Conservation (phyloP, 2,888 invertebrate species). For the Lepidonotus clava region DNA sequence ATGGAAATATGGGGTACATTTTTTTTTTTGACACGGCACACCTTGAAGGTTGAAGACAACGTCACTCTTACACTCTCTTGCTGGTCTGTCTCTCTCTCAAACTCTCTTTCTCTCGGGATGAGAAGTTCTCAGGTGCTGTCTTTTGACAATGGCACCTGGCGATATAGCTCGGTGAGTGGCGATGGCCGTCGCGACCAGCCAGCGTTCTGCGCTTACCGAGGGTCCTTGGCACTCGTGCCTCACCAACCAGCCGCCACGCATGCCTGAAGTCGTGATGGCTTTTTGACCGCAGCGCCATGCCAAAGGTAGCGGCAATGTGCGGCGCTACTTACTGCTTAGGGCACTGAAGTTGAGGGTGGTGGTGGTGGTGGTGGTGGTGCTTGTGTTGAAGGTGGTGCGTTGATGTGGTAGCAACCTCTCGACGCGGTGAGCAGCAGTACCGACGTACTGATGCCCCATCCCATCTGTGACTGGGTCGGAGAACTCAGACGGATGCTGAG, state of each 20-base stretch:
- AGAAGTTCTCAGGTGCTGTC: not conserved
- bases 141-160: not conserved
- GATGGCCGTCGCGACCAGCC: not conserved
- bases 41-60: not conserved
- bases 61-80: not conserved
- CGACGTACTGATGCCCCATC: not conserved
- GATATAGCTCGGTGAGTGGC: not conserved
- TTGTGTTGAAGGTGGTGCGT: too few species aligned
- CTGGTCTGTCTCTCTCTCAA: not conserved
- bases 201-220: conserved; percentile 13
- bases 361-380: too few species aligned
- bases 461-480: not conserved
- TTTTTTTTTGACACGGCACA: not conserved
- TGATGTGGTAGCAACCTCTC: too few species aligned
- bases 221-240: conserved; percentile 11
- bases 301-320: not conserved
- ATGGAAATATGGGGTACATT: conserved; percentile 6
- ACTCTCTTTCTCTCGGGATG: too few species aligned
- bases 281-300: conserved; percentile 11
- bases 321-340: too few species aligned
- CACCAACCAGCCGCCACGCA: not conserved
- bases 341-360: not conserved
- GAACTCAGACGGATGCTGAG: not conserved
- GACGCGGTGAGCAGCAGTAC: too few species aligned
- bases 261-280: not conserved